Conservation (phyloP, 1,140 invertebrate species). For the Aphidius gifuensis region DNA sequence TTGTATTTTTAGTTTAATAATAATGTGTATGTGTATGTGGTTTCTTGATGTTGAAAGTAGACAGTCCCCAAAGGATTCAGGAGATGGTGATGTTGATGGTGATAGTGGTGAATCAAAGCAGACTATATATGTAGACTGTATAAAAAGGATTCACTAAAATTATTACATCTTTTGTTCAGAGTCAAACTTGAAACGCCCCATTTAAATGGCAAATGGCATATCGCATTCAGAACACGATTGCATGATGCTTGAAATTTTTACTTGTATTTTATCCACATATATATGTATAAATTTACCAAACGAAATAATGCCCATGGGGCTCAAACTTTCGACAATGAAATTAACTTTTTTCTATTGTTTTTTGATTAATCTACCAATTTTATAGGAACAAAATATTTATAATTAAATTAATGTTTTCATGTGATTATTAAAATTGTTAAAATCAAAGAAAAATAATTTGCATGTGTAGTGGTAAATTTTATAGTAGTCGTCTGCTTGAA, state of each 20-base stretch:
- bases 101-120: slow-evolving; percentile 16
- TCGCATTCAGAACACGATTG: slow-evolving; percentile 50
- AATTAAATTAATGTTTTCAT: too few species aligned
- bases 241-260: slow-evolving; percentile 3
- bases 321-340: slow-evolving; percentile 19
- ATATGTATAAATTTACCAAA: slow-evolving; percentile 27
- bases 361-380: neutral
- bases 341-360: slow-evolving; percentile 24
- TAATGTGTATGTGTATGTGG: too few species aligned
- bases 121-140: slow-evolving; percentile 20
- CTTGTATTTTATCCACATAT: too few species aligned
- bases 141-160: slow-evolving; percentile 40
- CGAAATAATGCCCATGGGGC: slow-evolving; percentile 20
- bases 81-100: neutral
- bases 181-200: slow-evolving; percentile 46
- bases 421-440: too few species aligned
- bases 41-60: too few species aligned
- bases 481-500: neutral
- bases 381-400: too few species aligned
- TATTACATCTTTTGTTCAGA: slow-evolving; percentile 55
- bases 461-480: too few species aligned
- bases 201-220: slow-evolving; percentile 48
- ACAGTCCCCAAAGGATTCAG: neutral
- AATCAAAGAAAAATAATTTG: too few species aligned
- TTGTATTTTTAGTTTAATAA: too few species aligned